Base-by-base conservation (phyloP, 2,797 vertebrate genomes). In the Chaetodon trifasciatus region DNA sequence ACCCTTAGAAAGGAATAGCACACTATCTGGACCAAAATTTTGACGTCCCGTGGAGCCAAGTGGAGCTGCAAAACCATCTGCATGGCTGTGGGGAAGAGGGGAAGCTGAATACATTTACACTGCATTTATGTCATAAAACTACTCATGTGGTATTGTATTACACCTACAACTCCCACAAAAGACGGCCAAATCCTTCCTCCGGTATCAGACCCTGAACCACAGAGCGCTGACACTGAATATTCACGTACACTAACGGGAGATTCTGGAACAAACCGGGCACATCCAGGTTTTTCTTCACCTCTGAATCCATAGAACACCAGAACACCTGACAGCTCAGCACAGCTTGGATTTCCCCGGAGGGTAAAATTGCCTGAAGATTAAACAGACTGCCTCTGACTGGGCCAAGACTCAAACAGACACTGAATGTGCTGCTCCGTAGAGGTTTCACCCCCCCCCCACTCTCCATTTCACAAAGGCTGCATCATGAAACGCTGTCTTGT, bases 321-420 rank as follows among this genome's bases (percentile, higher is more conserved):
- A 46, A 61, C 35, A 83, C 49, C 82, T 78, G 73, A 83, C 70
- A 82, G 47, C 82, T 76, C 75, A 65, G 68, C 75, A 50, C 39
- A 16, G 74, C 63, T 89, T 47, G 23, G 47, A 67, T 77, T 75
- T 77, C 53, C 52, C 69, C n/a, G 6, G n/a, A 85, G 78, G 70
- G 57, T 53, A 23, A 83, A 86, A 58, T 2, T 57, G 73, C 53
- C 74, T 52, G 42, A 66, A 70, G 78, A 76, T 80, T 67, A 74
- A 84, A 81, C 63, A 46, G 37, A 3, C 32, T 4, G 11, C 23
- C 39, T 83, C 49, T 35, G 70, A 68, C 40, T 11, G 39, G 32
- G 50, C 67, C 37, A 53, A 82, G 47, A 61, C 39, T 75, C 42
- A 50, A 37, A 74, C 21, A 56, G 40, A 76, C 58, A 61, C 64